Evolutionary conservation across 2,113 vertebrate genomes (phyloP).

Genomic region (Rhinichthys klamathensis): DNA sequence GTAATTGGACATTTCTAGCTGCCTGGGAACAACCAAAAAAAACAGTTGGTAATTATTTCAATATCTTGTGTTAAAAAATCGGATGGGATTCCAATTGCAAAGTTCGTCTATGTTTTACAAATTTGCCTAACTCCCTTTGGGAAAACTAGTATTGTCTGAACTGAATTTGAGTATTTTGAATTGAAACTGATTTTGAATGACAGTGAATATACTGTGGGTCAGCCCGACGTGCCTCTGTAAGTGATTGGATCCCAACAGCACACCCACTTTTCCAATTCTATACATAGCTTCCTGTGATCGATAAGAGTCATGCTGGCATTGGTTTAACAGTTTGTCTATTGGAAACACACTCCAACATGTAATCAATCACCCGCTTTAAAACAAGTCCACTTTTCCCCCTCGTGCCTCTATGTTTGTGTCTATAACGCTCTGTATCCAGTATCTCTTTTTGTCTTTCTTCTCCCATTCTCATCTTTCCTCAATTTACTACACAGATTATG

Average conservation of each 20-base stretch:
- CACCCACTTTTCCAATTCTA: slow-evolving; percentile 30
- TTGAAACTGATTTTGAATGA: not conserved
- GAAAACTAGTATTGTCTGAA: not conserved
- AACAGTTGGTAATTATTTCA: not conserved
- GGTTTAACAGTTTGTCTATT: slow-evolving; percentile 64
- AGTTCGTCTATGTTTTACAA: not conserved
- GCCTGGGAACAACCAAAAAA: not conserved
- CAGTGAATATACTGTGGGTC: not conserved
- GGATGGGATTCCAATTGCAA: not conserved
- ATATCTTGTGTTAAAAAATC: not conserved
- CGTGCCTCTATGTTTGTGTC: not conserved
- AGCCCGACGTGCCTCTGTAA: not conserved
- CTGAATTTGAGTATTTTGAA: not conserved
- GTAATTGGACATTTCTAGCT: not conserved
- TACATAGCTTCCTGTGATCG: slow-evolving; percentile 54
- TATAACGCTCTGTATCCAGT: not conserved
- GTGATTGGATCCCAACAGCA: not conserved
- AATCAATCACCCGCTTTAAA: slow-evolving; percentile 66
- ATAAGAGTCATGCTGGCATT: slow-evolving; percentile 52
- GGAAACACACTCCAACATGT: slow-evolving; percentile 62
- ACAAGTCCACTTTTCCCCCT: not conserved
- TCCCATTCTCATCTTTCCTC: not conserved
- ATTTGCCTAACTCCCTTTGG: not conserved
- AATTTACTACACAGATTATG: not conserved
- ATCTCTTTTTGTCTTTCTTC: not conserved